Evolutionary conservation across 2,888 invertebrate species (phyloP).

Genomic region (Zaprionus bogoriensis): DNA sequence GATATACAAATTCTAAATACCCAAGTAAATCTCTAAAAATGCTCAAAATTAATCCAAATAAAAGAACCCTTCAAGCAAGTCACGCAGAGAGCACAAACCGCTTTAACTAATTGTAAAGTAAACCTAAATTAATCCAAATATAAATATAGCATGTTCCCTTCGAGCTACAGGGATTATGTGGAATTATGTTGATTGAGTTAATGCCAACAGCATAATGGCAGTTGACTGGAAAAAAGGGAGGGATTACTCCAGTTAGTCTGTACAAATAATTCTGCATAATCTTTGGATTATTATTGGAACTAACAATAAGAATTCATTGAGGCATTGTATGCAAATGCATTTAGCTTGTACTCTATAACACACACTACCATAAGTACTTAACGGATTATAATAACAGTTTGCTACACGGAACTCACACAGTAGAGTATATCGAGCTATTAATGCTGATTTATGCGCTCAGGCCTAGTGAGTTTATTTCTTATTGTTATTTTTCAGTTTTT

Average conservation of each 20-base stretch:
- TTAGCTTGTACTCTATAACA: not conserved
- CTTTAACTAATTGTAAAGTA: slow-evolving; percentile 29
- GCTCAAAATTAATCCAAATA: too few species aligned
- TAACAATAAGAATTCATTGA: too few species aligned
- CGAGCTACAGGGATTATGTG: too few species aligned
- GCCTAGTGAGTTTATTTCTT: not conserved
- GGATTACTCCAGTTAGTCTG: too few species aligned
- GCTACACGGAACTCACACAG: not conserved
- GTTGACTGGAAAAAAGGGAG: too few species aligned
- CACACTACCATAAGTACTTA: not conserved
- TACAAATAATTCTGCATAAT: too few species aligned
- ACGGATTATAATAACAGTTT: too few species aligned
- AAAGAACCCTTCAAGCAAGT: not conserved
- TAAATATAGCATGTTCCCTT: not conserved
- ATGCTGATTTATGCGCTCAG: not conserved
- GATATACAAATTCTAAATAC: too few species aligned
- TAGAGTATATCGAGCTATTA: not conserved
- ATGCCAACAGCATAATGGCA: too few species aligned
- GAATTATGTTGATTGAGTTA: too few species aligned
- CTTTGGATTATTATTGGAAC: too few species aligned
- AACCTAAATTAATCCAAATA: not conserved
- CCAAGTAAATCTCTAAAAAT: too few species aligned
- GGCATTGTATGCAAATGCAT: not conserved
- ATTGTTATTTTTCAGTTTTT: not conserved
- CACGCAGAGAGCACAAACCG: slow-evolving; percentile 11